Percentiles rank a stretch among this genome's conserved stretches.
Conservation (phyloP, 2,113 vertebrate species). For the Gadus macrocephalus region DNA sequence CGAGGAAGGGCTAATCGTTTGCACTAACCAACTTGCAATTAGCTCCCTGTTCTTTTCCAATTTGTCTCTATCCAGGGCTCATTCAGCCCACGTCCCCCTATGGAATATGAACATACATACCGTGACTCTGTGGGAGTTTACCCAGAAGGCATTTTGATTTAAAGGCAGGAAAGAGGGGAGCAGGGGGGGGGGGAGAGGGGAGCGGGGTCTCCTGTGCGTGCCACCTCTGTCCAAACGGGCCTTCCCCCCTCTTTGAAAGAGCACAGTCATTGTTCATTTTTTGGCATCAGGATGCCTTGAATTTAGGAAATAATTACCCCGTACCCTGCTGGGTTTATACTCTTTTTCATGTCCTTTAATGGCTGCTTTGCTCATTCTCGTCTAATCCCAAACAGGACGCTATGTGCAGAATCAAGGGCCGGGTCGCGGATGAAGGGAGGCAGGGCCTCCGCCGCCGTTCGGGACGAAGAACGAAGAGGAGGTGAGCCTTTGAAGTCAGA, state of each 20-base stretch:
- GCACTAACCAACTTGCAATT: constrained; percentile 64
- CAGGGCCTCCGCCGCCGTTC: constrained; percentile 82
- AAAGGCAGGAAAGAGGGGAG: constrained; percentile 28
- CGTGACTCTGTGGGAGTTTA: constrained; percentile 36
- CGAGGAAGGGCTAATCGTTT: constrained; percentile 55
- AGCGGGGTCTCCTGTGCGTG: constrained; percentile 48
- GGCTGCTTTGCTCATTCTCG: constrained; percentile 80
- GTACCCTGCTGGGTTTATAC: constrained; percentile 77
- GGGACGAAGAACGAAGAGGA: constrained; percentile 91
- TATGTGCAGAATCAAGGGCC: constrained; percentile 97
- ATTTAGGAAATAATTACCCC: constrained; percentile 81
- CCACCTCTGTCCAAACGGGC: constrained; percentile 62
- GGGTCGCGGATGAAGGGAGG: constrained; percentile 94
- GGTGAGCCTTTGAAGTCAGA: constrained; percentile 76
- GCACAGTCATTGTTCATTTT: constrained; percentile 66
- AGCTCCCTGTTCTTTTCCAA: constrained; percentile 48
- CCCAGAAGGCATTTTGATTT: constrained; percentile 63
- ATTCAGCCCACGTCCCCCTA: constrained; percentile 49
- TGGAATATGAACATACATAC: constrained; percentile 50
- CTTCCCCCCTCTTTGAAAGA: constrained; percentile 59
- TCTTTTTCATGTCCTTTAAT: constrained; percentile 80
- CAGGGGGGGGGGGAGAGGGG: neutral
- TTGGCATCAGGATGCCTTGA: constrained; percentile 71
- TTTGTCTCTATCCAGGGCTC: constrained; percentile 37
- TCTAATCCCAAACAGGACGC: constrained; percentile 85